Conservation (phyloP, 2,888 invertebrate genomes). For the Himalopsyche anomala region DNA sequence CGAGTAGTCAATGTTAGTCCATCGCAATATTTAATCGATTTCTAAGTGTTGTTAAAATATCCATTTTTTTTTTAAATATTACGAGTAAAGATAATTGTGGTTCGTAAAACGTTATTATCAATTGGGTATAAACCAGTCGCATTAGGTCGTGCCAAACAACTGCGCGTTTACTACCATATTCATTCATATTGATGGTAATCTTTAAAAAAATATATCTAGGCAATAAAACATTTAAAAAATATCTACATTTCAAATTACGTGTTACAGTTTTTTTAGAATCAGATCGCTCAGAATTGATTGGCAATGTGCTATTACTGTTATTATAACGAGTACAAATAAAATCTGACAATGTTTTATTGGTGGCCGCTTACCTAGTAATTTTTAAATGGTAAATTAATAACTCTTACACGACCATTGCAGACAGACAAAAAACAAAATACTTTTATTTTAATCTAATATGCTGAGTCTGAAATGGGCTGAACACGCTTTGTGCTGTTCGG, state of each 20-base stretch:
- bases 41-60: no score
- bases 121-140: not conserved
- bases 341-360: not conserved
- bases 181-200: not conserved
- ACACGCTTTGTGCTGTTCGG: no score
- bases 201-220: not conserved
- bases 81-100: no score
- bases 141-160: not conserved
- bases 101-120: no score
- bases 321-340: not conserved
- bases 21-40: no score
- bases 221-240: not conserved
- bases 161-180: not conserved
- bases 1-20: no score
- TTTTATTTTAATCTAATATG: no score
- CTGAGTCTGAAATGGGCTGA: no score
- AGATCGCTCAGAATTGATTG: not conserved
- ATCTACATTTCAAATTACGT: not conserved
- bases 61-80: no score
- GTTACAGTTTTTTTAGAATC: conserved; percentile 1
- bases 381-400: conserved; percentile 8
- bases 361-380: not conserved
- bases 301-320: not conserved
- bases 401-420: not conserved
- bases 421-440: not conserved